These are phyloP conservation scores for Corythucha ciliata DNA, from an alignment of 2,888 invertebrate genomes.

Conservation along the genomic window DNA sequence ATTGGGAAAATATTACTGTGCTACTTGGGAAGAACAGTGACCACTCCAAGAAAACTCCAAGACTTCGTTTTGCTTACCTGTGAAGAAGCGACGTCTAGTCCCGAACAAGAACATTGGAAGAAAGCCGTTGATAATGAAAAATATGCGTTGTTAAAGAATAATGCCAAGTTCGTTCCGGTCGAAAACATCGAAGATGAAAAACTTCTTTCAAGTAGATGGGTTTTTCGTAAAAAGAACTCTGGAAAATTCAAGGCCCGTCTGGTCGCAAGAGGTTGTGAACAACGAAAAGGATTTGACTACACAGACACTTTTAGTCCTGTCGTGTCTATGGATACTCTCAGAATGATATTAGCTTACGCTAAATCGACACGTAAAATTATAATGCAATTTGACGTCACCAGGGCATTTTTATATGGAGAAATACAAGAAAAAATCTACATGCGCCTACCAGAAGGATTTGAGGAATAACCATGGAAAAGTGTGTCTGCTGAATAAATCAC, in stretches of 20 bases:
- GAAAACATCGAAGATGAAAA: not conserved
- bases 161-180: conserved; percentile 3
- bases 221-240: conserved; percentile 5
- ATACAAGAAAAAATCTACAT: conserved; percentile 23
- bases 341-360: conserved; percentile 18
- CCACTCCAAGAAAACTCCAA: not conserved
- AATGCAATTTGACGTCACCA: conserved; percentile 27
- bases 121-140: conserved; percentile 11
- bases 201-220: conserved; percentile 11
- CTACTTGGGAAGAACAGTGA: not conserved
- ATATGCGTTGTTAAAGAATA: not conserved
- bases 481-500: conserved; percentile 23
- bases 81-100: conserved; percentile 12
- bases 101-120: conserved; percentile 9
- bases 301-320: conserved; percentile 26
- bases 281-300: conserved; percentile 22
- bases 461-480: conserved; percentile 20
- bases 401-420: conserved; percentile 28
- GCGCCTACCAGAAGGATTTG: conserved; percentile 26
- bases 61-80: not conserved
- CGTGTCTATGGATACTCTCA: conserved; percentile 12
- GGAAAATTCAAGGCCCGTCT: conserved; percentile 23
- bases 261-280: conserved; percentile 26
- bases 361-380: conserved; percentile 2
- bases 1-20: too few relatives aligned